Base-by-base conservation (phyloP, 2,797 vertebrate species). In the Holocentrus rufus region DNA sequence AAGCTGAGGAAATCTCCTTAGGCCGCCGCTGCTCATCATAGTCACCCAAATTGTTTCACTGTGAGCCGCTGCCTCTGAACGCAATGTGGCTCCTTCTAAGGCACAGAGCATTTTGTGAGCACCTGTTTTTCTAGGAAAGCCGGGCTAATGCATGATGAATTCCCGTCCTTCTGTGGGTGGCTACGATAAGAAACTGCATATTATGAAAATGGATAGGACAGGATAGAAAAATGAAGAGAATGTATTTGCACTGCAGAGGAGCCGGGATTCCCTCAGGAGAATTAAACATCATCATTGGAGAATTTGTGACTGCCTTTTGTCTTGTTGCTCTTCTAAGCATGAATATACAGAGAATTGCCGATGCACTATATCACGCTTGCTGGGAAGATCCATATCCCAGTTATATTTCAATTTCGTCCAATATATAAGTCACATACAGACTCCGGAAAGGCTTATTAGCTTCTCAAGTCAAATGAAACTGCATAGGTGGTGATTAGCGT, bases 101-200 rank as follows among this genome's bases (percentile, higher is more conserved):
- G 14, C 42, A n/a, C 39, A 53, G 47, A 44, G 47, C 25, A 42
- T 39, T 15, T 42, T 44, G 10, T 30, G 34, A 54, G 55, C 64
- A 65, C 58, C 72, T 76, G 73, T 22, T 64, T 39, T 18, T 63
- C 50, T 22, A 25, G 9, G 42, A 50, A 31, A 64, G 63, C 53
- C 47, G 50, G 27, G 20, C 62, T 22, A 58, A 78, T 63, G 54
- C 56, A 61, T 61, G 50, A 67, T 58, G 46, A 18, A 63, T 74
- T 76, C 34, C 71, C 36, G 50, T 20, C 27, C 44, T 68, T 69
- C 36, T 34, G 42, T 59, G 47, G 34, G 53, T 39, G 53, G 47
- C 76, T 54, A 59, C 59, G 65, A 81, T 77, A 76, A 76, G 53
- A 68, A 74, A 76, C 25, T 61, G 50, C 77, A 77, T 60, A 66